Percentiles rank a stretch among this genome's conserved stretches.
Evolutionary conservation across 2,888 invertebrate species (phyloP).

Genomic region (Zootermopsis nevadensis): DNA sequence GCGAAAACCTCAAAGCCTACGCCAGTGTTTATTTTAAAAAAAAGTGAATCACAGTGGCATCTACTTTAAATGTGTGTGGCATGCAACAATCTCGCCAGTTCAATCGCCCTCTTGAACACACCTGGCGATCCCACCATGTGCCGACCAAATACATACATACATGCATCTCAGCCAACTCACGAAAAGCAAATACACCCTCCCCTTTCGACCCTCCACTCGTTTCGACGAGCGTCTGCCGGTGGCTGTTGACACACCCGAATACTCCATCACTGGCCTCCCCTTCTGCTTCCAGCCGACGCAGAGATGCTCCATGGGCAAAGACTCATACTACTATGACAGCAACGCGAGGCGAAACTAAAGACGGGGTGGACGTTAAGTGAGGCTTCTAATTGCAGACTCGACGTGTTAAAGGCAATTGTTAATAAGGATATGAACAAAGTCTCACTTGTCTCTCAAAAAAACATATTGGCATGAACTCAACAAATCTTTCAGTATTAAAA

Average conservation of each 20-base stretch:
- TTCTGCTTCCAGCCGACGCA: background rate
- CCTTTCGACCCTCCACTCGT: background rate
- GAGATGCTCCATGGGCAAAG: background rate
- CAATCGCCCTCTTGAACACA: background rate
- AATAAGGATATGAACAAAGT: background rate
- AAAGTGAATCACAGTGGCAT: background rate
- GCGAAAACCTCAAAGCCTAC: too few species aligned
- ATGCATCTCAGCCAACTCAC: background rate
- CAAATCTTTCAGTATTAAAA: too few species aligned
- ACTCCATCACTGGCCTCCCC: slow-evolving; percentile 33
- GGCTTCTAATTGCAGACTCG: background rate
- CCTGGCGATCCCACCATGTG: slow-evolving; percentile 16
- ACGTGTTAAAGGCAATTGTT: background rate
- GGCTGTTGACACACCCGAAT: slow-evolving; percentile 46
- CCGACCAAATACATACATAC: background rate
- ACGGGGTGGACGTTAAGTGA: background rate
- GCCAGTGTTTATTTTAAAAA: too few species aligned
- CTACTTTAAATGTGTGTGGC: slow-evolving; percentile 2
- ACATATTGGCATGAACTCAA: too few species aligned
- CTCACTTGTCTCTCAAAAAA: background rate
- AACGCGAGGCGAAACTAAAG: background rate
- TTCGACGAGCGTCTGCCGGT: slow-evolving; percentile 3
- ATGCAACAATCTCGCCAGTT: slow-evolving; percentile 5
- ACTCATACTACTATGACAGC: background rate
- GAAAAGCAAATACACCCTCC: slow-evolving; percentile 29